Evolutionary conservation across 2,888 invertebrate genomes (phyloP).

Genomic region (Charanyca ferruginea): DNA sequence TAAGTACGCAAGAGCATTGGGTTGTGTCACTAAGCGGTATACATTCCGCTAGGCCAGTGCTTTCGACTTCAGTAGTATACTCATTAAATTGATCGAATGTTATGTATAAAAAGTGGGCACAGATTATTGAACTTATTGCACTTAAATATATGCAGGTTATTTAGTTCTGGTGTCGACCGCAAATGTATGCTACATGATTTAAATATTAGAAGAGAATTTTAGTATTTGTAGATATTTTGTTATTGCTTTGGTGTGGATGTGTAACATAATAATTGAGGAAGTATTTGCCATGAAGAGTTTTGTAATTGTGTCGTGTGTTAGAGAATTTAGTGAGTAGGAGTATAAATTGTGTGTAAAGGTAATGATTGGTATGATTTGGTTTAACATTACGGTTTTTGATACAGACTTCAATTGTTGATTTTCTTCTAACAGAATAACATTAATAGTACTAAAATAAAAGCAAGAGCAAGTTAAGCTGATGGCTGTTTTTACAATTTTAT

Average conservation of each 20-base stretch:
- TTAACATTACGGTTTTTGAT: not conserved
- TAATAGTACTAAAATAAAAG: too few species aligned
- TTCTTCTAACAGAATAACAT: too few species aligned
- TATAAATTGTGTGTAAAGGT: not conserved
- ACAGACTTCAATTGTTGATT: too few species aligned
- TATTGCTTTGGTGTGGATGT: not conserved
- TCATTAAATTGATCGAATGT: constrained; percentile 3
- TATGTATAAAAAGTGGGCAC: not conserved
- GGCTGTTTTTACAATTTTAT: not conserved
- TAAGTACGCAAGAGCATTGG: not conserved
- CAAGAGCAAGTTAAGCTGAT: not conserved
- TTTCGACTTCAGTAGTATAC: too few species aligned
- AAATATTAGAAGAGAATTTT: not conserved
- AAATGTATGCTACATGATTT: not conserved
- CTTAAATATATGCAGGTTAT: not conserved
- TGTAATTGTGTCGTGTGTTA: not conserved
- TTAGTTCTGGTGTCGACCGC: not conserved
- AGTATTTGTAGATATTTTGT: too few species aligned
- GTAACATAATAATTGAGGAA: not conserved
- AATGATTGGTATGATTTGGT: not conserved
- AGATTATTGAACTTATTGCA: not conserved
- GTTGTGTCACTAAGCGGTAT: not conserved
- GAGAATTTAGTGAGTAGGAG: not conserved
- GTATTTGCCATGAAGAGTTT: not conserved
- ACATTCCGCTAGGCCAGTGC: not conserved